Evolutionary conservation across 2,888 invertebrate genomes (phyloP).

Genomic region (Hydroisotoma schaefferi): DNA sequence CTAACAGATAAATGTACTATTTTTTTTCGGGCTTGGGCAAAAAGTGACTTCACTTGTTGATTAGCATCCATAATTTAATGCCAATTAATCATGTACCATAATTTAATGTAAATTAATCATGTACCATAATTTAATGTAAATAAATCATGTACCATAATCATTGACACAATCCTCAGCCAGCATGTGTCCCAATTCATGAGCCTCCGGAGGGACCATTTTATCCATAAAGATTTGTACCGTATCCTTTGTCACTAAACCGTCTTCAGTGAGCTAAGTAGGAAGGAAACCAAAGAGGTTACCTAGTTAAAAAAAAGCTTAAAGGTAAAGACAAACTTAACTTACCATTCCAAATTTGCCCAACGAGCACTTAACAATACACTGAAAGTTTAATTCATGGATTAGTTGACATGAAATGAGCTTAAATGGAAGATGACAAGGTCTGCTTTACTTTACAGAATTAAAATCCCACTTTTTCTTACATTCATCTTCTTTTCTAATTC

Average conservation of each 20-base stretch:
- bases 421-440: too few species aligned
- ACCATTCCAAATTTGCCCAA: constrained; percentile 16
- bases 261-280: neutral
- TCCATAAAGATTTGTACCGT: neutral
- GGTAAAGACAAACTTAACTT: neutral
- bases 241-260: neutral
- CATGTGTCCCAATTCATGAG: neutral
- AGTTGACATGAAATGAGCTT: too few species aligned
- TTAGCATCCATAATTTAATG: too few species aligned
- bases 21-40: too few species aligned
- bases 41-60: too few species aligned
- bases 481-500: constrained; percentile 25
- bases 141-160: neutral
- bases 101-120: too few species aligned
- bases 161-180: neutral
- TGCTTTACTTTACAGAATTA: too few species aligned
- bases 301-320: neutral
- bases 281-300: neutral
- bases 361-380: constrained; percentile 30
- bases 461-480: too few species aligned
- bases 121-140: neutral
- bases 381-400: too few species aligned
- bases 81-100: too few species aligned
- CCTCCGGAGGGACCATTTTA: neutral
- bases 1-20: too few species aligned